Base-by-base conservation (phyloP, 2,888 invertebrate genomes). In the Kryphioiulus occultus region DNA sequence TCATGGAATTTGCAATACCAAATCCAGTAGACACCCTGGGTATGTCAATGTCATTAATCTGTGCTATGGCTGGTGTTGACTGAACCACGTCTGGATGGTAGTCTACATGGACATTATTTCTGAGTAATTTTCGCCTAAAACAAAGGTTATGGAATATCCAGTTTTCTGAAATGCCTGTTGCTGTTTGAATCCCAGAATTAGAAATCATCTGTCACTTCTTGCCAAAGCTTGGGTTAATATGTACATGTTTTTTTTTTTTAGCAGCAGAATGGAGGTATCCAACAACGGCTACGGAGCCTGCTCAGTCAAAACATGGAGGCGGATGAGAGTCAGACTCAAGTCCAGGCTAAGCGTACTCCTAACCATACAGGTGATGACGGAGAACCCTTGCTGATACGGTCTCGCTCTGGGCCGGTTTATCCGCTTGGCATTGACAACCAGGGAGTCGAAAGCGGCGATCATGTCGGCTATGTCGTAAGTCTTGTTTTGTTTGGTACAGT, bases 361-460 rank as follows among this genome's bases (percentile, higher is more conserved):
- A 42, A 35, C 35, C 30, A 59, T 10, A 10, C 35, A 12, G 83
- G 39, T 0, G 87, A 87, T 19, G 87, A 85, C 10, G 89, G 89
- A 12, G 89, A 89, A 87, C 87, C 88, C 4, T 35, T 89, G 32
- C 83, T 89, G 30, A 86, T 88, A 19, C 44, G 85, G 30, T 87
- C 89, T 26, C 85, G 87, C 35, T 86, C 87, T 17, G 86, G 87
- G 0, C 83, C 88, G 5, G 68, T 85, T 9, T 88, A 88, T 85
- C 89, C 89, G 12, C 82, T 86, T 5, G 89, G 89, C n/a, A 89
- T 89, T 30, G 88, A 88, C 82, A 89, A 89, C 42, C 88, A 83
- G 2, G 87, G 59, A 7, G 82, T 88, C 30, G 88, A 88, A 12
- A 32, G 26, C 32, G 88, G 85, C 17, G 85, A 59, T n/a, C n/a